phyloP scores from a whole-genome alignment of 2,113 vertebrate genomes.

The Leptocoma aspasia region DNA sequence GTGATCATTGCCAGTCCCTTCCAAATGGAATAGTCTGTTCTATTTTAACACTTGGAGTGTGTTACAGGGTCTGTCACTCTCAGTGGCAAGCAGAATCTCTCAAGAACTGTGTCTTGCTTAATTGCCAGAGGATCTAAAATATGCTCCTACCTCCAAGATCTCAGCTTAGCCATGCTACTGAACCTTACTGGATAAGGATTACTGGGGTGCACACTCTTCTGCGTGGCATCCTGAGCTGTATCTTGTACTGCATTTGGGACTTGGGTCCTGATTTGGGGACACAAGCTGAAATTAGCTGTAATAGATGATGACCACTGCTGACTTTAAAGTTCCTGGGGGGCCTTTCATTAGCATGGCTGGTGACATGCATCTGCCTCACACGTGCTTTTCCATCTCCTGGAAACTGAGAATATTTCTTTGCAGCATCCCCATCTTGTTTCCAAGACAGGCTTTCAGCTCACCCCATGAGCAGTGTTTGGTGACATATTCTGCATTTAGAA shows the following conservation, averaged over 20 bases:
- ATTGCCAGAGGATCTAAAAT: background rate
- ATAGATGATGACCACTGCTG: background rate
- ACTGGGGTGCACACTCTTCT: background rate
- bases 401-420: background rate
- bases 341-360: background rate
- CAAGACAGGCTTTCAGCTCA: background rate
- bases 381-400: background rate
- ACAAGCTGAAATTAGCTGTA: background rate
- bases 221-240: background rate
- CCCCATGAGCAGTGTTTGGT: background rate
- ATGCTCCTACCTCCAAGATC: background rate
- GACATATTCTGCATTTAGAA: background rate
- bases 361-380: background rate
- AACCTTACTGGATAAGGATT: background rate
- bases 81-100: background rate
- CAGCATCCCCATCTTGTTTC: background rate
- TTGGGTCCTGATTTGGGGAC: background rate
- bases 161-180: background rate
- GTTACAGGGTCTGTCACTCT: background rate
- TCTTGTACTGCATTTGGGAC: background rate
- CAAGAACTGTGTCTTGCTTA: background rate
- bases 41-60: fast-evolving
- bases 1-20: background rate
- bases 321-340: background rate
- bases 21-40: background rate